A percentile compares a stretch with the other conserved stretches of the same genome.
phyloP scores from a whole-genome alignment of 2,888 invertebrate species.

The Lithophane socia region DNA sequence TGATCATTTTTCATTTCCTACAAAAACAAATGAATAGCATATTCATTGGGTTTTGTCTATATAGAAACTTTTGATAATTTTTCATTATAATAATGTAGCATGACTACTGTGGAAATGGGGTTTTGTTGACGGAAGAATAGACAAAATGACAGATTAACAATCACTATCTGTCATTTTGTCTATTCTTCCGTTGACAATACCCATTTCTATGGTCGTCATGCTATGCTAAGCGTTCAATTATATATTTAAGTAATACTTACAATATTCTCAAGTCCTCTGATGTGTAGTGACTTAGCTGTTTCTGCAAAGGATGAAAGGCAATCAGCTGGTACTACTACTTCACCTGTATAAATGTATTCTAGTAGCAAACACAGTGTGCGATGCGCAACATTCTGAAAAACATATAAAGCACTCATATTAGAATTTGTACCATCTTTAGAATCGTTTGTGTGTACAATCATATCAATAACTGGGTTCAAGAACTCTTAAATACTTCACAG shows the following conservation, averaged over 20 bases:
- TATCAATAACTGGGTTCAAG: background rate
- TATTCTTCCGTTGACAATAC: too few relatives aligned
- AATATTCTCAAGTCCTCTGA: constrained; percentile 81
- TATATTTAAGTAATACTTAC: constrained; percentile 69
- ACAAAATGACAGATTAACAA: too few relatives aligned
- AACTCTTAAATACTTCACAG: background rate
- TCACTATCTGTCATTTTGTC: too few relatives aligned
- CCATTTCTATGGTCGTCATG: too few relatives aligned
- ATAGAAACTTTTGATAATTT: background rate
- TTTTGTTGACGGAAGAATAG: too few relatives aligned
- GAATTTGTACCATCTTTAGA: background rate
- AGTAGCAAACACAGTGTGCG: constrained; percentile 77
- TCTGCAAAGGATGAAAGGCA: constrained; percentile 75
- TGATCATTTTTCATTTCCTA: background rate
- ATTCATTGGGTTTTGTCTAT: background rate
- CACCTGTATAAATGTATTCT: constrained; percentile 85
- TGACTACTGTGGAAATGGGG: too few relatives aligned
- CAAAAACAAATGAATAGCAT: background rate
- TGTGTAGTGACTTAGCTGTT: constrained; percentile 79
- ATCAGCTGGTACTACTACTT: constrained; percentile 79
- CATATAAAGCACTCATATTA: constrained; percentile 15
- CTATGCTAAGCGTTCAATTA: background rate
- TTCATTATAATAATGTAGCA: background rate
- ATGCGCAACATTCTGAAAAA: constrained; percentile 81
- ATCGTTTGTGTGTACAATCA: background rate